Percentiles rank a stretch among this genome's conserved stretches.
Evolutionary conservation across 64 coral and sea anemone species (phyloP).

Genomic region (Actinia tenebrosa): DNA sequence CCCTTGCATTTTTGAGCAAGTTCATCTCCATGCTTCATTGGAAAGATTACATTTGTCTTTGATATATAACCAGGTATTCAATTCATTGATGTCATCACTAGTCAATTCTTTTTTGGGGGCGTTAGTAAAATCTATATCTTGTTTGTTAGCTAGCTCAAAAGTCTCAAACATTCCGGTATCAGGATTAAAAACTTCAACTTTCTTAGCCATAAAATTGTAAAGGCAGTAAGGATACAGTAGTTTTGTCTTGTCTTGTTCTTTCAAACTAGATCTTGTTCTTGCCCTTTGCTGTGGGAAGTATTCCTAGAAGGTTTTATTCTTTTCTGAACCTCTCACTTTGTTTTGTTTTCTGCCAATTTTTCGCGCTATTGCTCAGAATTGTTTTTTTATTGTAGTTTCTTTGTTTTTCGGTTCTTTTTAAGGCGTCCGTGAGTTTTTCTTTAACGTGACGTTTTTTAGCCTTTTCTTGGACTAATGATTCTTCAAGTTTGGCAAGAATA

Average conservation of each 20-base stretch:
- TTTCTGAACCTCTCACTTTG: constrained; percentile 31
- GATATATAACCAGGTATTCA: constrained; percentile 42
- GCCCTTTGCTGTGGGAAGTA: constrained; percentile 24
- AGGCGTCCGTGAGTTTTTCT: constrained; percentile 26
- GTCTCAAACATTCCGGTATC: constrained; percentile 34
- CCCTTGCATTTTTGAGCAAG: constrained; percentile 44
- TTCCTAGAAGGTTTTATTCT: constrained; percentile 10
- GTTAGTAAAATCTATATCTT: constrained; percentile 17
- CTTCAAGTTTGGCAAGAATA: background rate
- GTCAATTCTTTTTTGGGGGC: constrained; percentile 34
- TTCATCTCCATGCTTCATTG: constrained; percentile 57
- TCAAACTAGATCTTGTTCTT: constrained; percentile 32
- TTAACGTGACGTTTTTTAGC: constrained; percentile 18
- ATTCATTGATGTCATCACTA: constrained; percentile 35
- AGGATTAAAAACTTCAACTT: constrained; percentile 42
- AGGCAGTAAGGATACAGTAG: background rate
- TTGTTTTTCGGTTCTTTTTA: constrained; percentile 24
- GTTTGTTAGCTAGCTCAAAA: constrained; percentile 20
- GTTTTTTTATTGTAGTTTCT: constrained; percentile 20
- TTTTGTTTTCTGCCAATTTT: background rate
- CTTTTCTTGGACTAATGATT: constrained; percentile 26
- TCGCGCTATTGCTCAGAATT: constrained; percentile 8
- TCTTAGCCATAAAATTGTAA: constrained; percentile 28
- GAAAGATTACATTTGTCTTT: constrained; percentile 64
- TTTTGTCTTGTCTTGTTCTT: constrained; percentile 31